Evolutionary conservation across 2,113 vertebrate genomes (phyloP), one percentile per base, ranked within the genome.

Genomic region (Phyllostomus discolor): DNA sequence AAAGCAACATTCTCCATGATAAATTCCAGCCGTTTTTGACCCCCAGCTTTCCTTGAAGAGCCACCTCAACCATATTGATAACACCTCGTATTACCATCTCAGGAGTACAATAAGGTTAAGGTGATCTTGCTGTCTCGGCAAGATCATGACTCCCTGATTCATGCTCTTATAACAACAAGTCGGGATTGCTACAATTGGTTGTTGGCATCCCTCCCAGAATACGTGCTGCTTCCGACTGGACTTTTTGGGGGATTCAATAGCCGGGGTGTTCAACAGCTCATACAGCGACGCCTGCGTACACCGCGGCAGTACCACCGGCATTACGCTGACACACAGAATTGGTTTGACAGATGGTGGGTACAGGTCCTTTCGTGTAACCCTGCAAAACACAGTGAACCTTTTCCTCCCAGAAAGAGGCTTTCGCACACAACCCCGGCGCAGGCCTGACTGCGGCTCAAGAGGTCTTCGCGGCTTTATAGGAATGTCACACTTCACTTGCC

Each of bases 121-220:
- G 98, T 0, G 67, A 98, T 96, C n/a, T n/a, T 98, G 98, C 98
- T 98, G 97, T 97, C 97, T 99, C 98, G 98, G 98, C 98, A 98
- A 98, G 97, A 98, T 85, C 80, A 94, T 85, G 97, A 98, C 97
- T 57, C 96, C 98, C 98, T 98, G 97, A 98, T 98, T 98, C 98
- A 98, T 98, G 95, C 82, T 91, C 98, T 98, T 98, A 96, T 97
- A 98, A 97, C 97, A 98, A 97, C 97, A 98, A 98, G 97, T 96
- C 91, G 98, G 97, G 96, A 98, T 98, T 98, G 97, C 97, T 97
- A 98, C 96, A 98, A 98, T 98, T 98, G 98, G 96, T 96, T 97
- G 93, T 91, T 99, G 98, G 98, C 98, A 97, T 92, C 52, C 96
- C 88, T 98, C 98, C 98, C 98, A 98, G 98, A 97, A 94, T 76